Evolutionary conservation across 92 coral and sea anemone species (phyloP), one percentile per base, ranked within the genome.

Genomic region (Zoanthus sansibaricus): DNA sequence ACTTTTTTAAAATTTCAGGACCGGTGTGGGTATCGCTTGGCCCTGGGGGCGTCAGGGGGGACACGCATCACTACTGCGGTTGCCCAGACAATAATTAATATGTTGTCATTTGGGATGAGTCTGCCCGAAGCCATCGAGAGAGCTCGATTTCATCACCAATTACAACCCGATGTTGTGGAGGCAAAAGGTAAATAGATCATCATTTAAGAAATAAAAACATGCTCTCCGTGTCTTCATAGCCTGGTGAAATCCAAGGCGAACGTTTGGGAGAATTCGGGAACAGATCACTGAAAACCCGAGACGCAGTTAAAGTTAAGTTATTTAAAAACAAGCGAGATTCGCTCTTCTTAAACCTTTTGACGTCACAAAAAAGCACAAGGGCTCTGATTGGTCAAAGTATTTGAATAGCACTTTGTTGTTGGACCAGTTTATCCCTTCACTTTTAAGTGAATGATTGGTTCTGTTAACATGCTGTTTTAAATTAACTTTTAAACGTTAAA

Each of bases 21-120:
- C 80, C 92, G 93, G 31, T 97, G 99, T 86, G 90, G 91, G 48
- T 93, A 83, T 69, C 98, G 95, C 12, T 72, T 93, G 83, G 94
- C 96, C 9, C 30, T 95, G 75, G 99, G 99, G 3, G 98, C 86
- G 5, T 86, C 98, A 6, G 99, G 99, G 52, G 98, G 98, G 1
- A 76, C 90, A n/a, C 96, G 92, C 45, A 97, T 97, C 37, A 84
- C 93, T 6, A 94, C 94, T 20, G 95, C 94, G n/a, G 92, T 97
- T 71, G 90, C 95, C 16, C 94, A 97, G 78, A 88, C 93, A 25
- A 87, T 97, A 20, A 67, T 97, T 7, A 95, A 93, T 77, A 91
- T 85, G 15, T 85, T 97, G 12, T 90, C 97, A 6, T 97, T 97
- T 87, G 92, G 87, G 8, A 89, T 82, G 33, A 80, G 91, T 10